These are phyloP conservation scores for Antitype chi DNA, from an alignment of 2,888 invertebrate species.

Conservation along the genomic window DNA sequence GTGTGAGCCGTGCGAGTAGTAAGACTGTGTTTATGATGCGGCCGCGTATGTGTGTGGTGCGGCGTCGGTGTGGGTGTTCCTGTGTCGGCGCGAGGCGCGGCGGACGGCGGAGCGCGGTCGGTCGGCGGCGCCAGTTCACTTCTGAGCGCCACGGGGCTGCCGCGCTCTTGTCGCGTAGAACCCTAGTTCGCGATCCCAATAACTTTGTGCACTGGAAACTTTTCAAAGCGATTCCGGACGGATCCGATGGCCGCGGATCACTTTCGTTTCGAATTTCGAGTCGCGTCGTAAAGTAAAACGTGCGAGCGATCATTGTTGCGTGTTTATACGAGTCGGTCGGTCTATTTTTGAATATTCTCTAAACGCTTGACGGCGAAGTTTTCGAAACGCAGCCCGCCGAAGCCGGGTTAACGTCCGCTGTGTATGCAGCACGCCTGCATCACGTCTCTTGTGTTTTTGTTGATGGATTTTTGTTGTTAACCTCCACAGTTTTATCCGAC, in stretches of 20 bases:
- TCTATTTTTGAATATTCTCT: slow-evolving; percentile 90
- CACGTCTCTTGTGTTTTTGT: slow-evolving; percentile 88
- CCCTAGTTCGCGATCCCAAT: slow-evolving; percentile 84
- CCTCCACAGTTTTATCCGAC: slow-evolving; percentile 81
- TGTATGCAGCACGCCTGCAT: slow-evolving; percentile 87
- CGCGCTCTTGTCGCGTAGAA: slow-evolving; percentile 82
- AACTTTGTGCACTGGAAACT: slow-evolving; percentile 90
- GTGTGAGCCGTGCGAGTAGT: slow-evolving; percentile 69
- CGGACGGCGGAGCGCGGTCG: slow-evolving; percentile 75
- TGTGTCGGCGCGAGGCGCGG: slow-evolving; percentile 81
- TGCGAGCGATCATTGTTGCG: slow-evolving; percentile 79
- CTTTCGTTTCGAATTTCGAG: slow-evolving; percentile 76
- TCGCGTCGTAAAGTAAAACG: slow-evolving; percentile 75
- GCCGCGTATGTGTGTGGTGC: slow-evolving; percentile 69
- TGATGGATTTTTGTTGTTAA: slow-evolving; percentile 89
- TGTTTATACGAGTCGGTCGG: slow-evolving; percentile 82
- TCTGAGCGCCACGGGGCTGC: slow-evolving; percentile 85
- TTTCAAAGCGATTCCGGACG: slow-evolving; percentile 84
- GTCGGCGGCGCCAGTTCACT: slow-evolving; percentile 85
- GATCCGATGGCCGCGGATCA: slow-evolving; percentile 76
- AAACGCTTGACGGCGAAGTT: slow-evolving; percentile 88
- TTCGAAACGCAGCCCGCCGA: slow-evolving; percentile 88
- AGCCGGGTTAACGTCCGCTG: slow-evolving; percentile 89
- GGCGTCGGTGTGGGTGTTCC: slow-evolving; percentile 80
- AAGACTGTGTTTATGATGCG: slow-evolving; percentile 70